Conservation (phyloP, 1,140 invertebrate species). For the Nymphalis io region DNA sequence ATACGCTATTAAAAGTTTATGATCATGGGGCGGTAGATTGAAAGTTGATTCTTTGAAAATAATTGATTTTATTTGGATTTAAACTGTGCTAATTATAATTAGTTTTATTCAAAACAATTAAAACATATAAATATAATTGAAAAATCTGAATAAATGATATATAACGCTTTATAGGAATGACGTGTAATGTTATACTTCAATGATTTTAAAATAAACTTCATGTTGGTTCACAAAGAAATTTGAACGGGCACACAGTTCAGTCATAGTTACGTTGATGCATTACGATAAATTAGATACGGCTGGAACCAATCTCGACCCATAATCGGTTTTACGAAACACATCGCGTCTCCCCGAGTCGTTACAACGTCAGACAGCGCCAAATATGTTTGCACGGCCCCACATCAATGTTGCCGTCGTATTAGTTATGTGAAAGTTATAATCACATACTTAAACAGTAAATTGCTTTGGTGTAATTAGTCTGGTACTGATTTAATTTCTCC, state of each 20-base stretch:
- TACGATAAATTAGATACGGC: constrained; percentile 71
- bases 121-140: no score
- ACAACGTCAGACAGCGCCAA: constrained; percentile 44
- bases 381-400: constrained; percentile 44
- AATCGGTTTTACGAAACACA: constrained; percentile 71
- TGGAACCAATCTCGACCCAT: constrained; percentile 63
- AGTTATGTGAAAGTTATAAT: constrained; percentile 52
- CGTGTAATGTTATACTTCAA: no score
- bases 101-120: no score
- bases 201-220: neutral
- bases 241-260: neutral
- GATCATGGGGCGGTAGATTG: neutral
- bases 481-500: constrained; percentile 22
- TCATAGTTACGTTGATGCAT: constrained; percentile 51
- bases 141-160: no score
- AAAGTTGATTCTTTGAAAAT: neutral
- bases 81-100: no score
- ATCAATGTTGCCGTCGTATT: constrained; percentile 35
- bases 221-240: constrained; percentile 16
- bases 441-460: constrained; percentile 46
- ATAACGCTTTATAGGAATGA: no score
- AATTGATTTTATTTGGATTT: neutral
- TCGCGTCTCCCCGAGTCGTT: constrained; percentile 57
- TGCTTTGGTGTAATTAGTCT: constrained; percentile 40
- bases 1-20: constrained; percentile 1